Base-by-base conservation (phyloP, 1,140 invertebrate species). In the Drosophila ficusphila region DNA sequence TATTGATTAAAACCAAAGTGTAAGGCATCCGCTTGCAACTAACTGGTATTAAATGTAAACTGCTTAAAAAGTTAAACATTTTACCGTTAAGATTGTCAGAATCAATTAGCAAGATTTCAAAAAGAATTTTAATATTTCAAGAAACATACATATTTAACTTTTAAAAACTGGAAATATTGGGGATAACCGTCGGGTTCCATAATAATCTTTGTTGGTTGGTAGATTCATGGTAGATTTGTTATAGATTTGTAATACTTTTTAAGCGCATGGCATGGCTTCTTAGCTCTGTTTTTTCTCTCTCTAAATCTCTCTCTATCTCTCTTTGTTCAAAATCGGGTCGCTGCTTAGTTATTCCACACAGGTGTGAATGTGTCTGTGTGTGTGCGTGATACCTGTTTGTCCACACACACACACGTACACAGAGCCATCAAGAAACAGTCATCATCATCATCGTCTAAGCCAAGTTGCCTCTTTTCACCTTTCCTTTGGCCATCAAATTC, bases 401-500 rank as follows among this genome's bases (percentile, higher is more conserved):
- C 23, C 60, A 52, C 54, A 61, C 64, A 67, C 41, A 73, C 31
- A 52, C 36, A 64, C 25, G 47, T 25, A 62, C 46, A 58, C 47
- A 58, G 25, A 61, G 21, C 9, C n/a, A 56, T 25, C 18, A 19
- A 42, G 38, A 51, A 52, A 58, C 36, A 14, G 48, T 69, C 39
- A 51, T 62, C 49, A 73, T 62, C 49, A 73, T 62, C 51, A 64
- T 49, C 69, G 39, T 73, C 70, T 74, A 73, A 74, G 70, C 70
- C 56, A 62, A 73, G 68, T 70, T 76, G 81, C 71, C 71, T 83
- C 81, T 86, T 86, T 83, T 83, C 79, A 79, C 79, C 76, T 83
- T 86, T 79, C 71, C 72, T 85, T 77, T 51, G 67, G 44, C 65
- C 67, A 71, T 71, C 38, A 58, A 71, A 70, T 74, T 78, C 61